Evolutionary conservation across 2,888 invertebrate species (phyloP).

Genomic region (Dicyrtoma fusca): DNA sequence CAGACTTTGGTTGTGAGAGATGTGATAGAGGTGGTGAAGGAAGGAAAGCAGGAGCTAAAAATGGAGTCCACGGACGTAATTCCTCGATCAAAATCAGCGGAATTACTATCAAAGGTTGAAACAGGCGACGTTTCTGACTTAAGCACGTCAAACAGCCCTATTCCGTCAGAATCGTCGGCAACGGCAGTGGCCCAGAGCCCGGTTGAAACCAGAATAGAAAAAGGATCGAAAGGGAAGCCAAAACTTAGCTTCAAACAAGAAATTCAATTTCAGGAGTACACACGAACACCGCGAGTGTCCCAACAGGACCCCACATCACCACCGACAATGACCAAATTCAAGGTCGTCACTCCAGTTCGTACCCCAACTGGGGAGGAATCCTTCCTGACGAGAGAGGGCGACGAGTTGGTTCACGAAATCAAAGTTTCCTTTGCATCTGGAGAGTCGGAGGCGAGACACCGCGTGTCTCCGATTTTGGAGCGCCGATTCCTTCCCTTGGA

Average conservation of each 20-base stretch:
- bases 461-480: conserved; percentile 45
- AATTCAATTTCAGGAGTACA: conserved; percentile 16
- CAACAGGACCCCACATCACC: conserved; percentile 32
- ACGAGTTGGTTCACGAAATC: conserved; percentile 48
- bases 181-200: not conserved
- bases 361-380: conserved; percentile 41
- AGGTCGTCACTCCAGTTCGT: conserved; percentile 50
- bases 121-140: too few relatives aligned
- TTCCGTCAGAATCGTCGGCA: too few relatives aligned
- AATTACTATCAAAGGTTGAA: not conserved
- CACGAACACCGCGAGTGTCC: not conserved
- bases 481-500: conserved; percentile 15
- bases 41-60: not conserved
- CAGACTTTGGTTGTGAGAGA: conserved; percentile 12
- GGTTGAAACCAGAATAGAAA: not conserved
- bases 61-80: not conserved
- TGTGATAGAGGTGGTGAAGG: not conserved
- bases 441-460: conserved; percentile 39
- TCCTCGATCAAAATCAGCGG: not conserved
- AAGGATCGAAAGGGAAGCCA: not conserved
- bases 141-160: not conserved
- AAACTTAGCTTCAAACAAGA: conserved; percentile 8
- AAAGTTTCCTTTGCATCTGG: conserved; percentile 48
- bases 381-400: conserved; percentile 36
- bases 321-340: conserved; percentile 50